phyloP scores from a whole-genome alignment of 2,797 vertebrate genomes.

The Pempheris klunzingeri region DNA sequence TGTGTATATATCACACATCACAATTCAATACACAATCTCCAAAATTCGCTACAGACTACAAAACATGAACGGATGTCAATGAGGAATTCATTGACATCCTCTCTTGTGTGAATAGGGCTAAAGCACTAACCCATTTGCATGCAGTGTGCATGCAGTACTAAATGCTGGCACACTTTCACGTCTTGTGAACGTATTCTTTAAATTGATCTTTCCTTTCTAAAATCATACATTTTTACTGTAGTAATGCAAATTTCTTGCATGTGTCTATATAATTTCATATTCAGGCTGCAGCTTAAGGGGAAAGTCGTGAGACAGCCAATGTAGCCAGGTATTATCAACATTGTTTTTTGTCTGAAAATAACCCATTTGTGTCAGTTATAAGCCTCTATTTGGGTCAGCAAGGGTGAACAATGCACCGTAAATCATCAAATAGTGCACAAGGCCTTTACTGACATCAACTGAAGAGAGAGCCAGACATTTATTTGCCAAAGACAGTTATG shows the following conservation, averaged over 20 bases:
- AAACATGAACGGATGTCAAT: background rate
- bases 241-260: background rate
- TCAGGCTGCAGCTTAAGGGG: background rate
- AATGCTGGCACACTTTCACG: too few species aligned
- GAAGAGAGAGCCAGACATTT: background rate
- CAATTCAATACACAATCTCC: background rate
- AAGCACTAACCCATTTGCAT: background rate
- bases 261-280: background rate
- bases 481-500: background rate
- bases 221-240: background rate
- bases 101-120: background rate
- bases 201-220: background rate
- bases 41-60: background rate
- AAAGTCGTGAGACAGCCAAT: background rate
- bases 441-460: background rate
- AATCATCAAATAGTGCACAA: background rate
- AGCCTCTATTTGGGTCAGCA: background rate
- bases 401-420: rapidly evolving
- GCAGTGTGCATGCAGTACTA: too few species aligned
- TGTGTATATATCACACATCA: background rate
- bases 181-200: background rate
- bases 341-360: background rate
- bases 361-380: background rate
- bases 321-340: background rate
- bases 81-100: too few species aligned